Evolutionary conservation across 2,797 vertebrate species (phyloP), one percentile per base, ranked within the genome.

Genomic region (Trichosurus vulpecula): DNA sequence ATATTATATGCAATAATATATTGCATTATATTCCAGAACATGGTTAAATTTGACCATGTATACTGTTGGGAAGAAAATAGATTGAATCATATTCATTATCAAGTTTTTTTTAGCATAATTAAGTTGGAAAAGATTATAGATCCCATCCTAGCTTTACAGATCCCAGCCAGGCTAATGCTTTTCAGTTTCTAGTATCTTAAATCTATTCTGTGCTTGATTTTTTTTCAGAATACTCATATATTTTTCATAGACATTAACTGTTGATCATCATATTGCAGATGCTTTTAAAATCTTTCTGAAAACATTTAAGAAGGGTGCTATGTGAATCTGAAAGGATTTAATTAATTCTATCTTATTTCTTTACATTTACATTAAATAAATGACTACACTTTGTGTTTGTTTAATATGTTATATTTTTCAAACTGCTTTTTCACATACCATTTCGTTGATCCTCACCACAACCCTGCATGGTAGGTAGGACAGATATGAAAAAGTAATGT

Each of bases 231-330:
- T 27, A 92, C 14, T 56, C 56, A 35, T 55, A 52, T 58, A 87
- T 91, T 96, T 94, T 91, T 96, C 22, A 27, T 35, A 87, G 52
- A 96, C 93, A 95, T 91, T 95, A 96, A 96, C 94, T 96, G 91
- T 93, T 93, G 90, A 54, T 96, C 91, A 91, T 96, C 92, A 41
- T 92, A 47, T 89, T 87, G 51, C 53, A 91, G 81, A 57, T 96
- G 93, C n/a, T 90, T 66, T 52, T 96, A 87, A 96, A 74, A 93
- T 95, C 95, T 94, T 92, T 92, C 53, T 94, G 91, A 96, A 97
- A 97, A 97, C 27, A 91, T 93, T 95, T 93, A 55, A 55, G 47
- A 96, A 94, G 81, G 53, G 1, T 95, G 87, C 52, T 95, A 10
- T 31, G 57, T 94, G 92, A 97, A 96, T 54, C 93, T 92, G 53